phyloP scores from a whole-genome alignment of 2,888 invertebrate genomes.

The Pammene aurita region DNA sequence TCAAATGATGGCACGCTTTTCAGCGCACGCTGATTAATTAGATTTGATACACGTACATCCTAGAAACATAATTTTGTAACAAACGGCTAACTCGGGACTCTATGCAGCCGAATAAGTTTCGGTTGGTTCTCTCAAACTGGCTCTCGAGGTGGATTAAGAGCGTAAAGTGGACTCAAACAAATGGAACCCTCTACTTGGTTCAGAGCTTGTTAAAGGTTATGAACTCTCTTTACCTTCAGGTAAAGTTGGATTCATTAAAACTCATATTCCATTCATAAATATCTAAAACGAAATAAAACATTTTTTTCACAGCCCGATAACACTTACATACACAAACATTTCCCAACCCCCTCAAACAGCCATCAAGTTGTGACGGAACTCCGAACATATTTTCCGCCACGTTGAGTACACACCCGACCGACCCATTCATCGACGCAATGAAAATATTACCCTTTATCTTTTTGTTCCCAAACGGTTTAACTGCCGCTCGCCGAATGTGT shows the following conservation, averaged over 20 bases:
- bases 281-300: background rate
- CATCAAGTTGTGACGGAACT: slow-evolving; percentile 20
- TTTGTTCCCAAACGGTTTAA: slow-evolving; percentile 66
- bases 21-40: background rate
- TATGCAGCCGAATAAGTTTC: too few relatives aligned
- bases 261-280: background rate
- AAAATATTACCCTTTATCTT: slow-evolving; percentile 78
- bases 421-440: slow-evolving; percentile 74
- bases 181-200: too few relatives aligned
- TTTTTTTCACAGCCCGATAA: background rate
- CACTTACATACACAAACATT: slow-evolving; percentile 15
- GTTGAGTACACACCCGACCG: slow-evolving; percentile 68
- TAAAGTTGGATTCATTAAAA: background rate
- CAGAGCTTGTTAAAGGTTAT: too few relatives aligned
- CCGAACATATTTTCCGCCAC: slow-evolving; percentile 69
- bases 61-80: too few relatives aligned
- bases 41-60: too few relatives aligned
- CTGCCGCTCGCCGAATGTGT: slow-evolving; percentile 58
- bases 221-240: too few relatives aligned
- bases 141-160: too few relatives aligned
- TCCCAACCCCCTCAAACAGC: background rate
- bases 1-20: background rate
- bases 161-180: too few relatives aligned
- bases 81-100: too few relatives aligned
- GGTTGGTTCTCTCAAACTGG: too few relatives aligned